Percentiles rank a stretch among this genome's conserved stretches.
Evolutionary conservation across 2,113 vertebrate species (phyloP).

Genomic region (Edolisoma coerulescens): DNA sequence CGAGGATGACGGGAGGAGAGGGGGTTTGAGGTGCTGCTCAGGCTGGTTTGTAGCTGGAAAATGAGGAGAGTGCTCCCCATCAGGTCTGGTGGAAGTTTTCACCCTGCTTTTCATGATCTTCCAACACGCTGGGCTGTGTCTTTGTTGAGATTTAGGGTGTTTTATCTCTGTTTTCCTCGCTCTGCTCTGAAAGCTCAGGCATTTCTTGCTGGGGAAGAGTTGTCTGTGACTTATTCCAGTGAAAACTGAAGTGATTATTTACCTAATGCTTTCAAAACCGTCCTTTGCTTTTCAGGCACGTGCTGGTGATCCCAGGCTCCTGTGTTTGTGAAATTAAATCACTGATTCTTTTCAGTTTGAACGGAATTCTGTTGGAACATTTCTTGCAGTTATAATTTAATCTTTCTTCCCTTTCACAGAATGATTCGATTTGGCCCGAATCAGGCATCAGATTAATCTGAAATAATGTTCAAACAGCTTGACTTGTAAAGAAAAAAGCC

Average conservation of each 20-base stretch:
- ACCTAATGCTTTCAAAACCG: background rate
- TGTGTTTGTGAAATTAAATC: background rate
- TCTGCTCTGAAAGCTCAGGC: background rate
- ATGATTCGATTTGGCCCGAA: background rate
- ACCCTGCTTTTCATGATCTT: background rate
- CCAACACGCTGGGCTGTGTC: fast-evolving
- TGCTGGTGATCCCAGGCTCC: background rate
- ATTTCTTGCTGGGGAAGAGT: background rate
- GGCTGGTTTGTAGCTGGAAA: background rate
- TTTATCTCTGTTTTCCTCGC: background rate
- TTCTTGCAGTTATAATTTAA: background rate
- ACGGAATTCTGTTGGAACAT: background rate
- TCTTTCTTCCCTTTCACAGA: background rate
- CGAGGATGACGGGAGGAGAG: background rate
- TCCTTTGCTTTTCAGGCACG: background rate
- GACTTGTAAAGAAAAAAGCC: background rate
- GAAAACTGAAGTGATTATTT: background rate
- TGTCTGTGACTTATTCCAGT: background rate
- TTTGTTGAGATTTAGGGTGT: background rate
- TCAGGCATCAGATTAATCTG: background rate
- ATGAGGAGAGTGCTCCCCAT: background rate
- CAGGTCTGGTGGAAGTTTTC: background rate
- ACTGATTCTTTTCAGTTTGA: background rate
- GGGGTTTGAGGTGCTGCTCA: background rate
- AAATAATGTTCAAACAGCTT: background rate